Evolutionary conservation across 2,113 vertebrate genomes (phyloP).

Genomic region (Condylura cristata): DNA sequence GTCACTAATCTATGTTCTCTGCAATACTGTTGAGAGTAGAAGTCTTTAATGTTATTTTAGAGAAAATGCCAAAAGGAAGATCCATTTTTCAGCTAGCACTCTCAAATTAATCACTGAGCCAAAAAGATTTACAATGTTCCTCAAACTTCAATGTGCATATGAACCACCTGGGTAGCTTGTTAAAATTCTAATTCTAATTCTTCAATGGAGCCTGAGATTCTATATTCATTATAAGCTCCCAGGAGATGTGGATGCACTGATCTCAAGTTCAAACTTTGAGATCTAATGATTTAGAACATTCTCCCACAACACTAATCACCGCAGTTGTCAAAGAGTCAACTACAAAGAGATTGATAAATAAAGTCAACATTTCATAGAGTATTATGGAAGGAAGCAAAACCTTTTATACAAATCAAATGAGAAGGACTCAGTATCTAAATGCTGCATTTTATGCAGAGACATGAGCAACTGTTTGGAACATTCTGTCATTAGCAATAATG

Average conservation of each 20-base stretch:
- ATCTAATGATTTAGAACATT: background rate
- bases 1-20: background rate
- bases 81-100: background rate
- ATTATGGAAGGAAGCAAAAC: background rate
- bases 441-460: background rate
- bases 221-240: background rate
- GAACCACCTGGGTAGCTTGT: background rate
- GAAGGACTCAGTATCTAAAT: background rate
- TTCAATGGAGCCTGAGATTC: background rate
- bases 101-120: conserved; percentile 8
- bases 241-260: background rate
- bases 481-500: background rate
- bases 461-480: background rate
- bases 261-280: background rate
- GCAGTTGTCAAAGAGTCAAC: background rate
- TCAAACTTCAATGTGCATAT: background rate
- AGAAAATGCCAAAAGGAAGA: background rate
- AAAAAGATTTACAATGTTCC: background rate
- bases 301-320: background rate
- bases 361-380: background rate
- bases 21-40: background rate
- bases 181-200: conserved; percentile 4
- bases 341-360: background rate
- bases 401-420: background rate
- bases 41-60: background rate